Conservation (phyloP, 1,140 invertebrate species). For the Neodiprion lecontei region DNA sequence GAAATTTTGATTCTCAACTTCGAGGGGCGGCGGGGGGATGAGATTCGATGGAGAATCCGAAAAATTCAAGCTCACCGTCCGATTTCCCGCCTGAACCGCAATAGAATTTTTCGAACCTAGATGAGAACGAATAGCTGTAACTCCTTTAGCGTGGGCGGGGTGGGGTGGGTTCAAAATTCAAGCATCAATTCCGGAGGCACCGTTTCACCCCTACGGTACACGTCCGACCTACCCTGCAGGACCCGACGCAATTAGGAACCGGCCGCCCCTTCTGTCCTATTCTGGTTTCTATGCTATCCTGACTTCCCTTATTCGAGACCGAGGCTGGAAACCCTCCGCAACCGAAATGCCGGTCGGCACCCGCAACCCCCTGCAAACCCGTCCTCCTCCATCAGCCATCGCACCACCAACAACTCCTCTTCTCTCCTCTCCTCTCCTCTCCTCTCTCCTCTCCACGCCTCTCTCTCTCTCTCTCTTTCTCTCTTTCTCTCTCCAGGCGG, state of each 20-base stretch:
- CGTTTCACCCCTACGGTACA: constrained; percentile 36
- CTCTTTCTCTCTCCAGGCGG: too few relatives aligned
- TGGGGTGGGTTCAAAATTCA: constrained; percentile 48
- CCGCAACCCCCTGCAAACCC: not conserved
- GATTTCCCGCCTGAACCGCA: too few relatives aligned
- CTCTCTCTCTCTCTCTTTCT: too few relatives aligned
- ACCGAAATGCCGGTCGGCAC: constrained; percentile 13
- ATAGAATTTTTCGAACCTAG: too few relatives aligned
- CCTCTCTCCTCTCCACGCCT: too few relatives aligned
- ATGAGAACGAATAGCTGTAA: too few relatives aligned
- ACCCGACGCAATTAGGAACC: constrained; percentile 56
- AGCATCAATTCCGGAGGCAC: constrained; percentile 55
- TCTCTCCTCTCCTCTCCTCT: constrained; percentile 30
- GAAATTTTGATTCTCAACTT: too few relatives aligned
- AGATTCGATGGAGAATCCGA: too few relatives aligned
- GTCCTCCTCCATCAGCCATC: not conserved
- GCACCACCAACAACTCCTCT: constrained; percentile 39
- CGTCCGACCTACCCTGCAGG: too few relatives aligned
- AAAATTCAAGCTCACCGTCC: too few relatives aligned
- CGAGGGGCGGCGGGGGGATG: too few relatives aligned
- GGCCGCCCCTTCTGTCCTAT: constrained; percentile 52
- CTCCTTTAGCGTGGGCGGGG: not conserved
- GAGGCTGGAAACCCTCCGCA: not conserved
- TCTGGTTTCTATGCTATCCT: constrained; percentile 42
- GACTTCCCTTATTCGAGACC: constrained; percentile 34